A percentile compares a stretch with the other conserved stretches of the same genome.
These are phyloP conservation scores for Microdon myrmicae DNA, from an alignment of 2,888 invertebrate species.

Conservation along the genomic window DNA sequence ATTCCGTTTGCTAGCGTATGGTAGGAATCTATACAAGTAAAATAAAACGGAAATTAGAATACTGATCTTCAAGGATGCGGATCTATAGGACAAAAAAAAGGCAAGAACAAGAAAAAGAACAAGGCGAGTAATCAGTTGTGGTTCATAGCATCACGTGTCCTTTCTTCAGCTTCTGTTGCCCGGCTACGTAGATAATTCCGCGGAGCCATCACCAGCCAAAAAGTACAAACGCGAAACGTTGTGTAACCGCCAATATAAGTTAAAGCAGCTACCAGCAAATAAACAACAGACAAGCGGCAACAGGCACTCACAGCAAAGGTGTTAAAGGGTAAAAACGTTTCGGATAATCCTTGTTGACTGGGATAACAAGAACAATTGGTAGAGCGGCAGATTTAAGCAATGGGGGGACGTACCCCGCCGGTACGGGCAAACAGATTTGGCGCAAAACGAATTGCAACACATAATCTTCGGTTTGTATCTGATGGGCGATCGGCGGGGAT, in stretches of 20 bases:
- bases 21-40: slow-evolving; percentile 2
- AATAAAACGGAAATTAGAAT: slow-evolving; percentile 45
- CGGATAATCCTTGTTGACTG: slow-evolving; percentile 52
- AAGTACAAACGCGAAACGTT: slow-evolving; percentile 43
- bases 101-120: background rate
- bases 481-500: slow-evolving; percentile 39
- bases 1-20: background rate
- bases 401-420: slow-evolving; percentile 2
- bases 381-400: slow-evolving; percentile 47
- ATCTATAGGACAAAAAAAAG: too few species aligned
- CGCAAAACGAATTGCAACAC: slow-evolving; percentile 52
- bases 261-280: slow-evolving; percentile 23
- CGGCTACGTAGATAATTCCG: too few species aligned
- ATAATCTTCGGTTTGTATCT: slow-evolving; percentile 46
- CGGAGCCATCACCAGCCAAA: slow-evolving; percentile 46
- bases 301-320: slow-evolving; percentile 41
- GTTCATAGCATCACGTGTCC: slow-evolving; percentile 48
- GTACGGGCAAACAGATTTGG: slow-evolving; percentile 37
- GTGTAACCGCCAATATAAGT: slow-evolving; percentile 49
- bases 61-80: slow-evolving; percentile 15
- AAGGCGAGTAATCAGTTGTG: slow-evolving; percentile 11
- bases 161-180: slow-evolving; percentile 43
- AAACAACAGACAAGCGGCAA: slow-evolving; percentile 1
- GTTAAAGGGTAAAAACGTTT: slow-evolving; percentile 52
- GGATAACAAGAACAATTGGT: slow-evolving; percentile 53